These are phyloP conservation scores for Amblyteles armatorius DNA, from an alignment of 2,888 invertebrate genomes.

Conservation along the genomic window DNA sequence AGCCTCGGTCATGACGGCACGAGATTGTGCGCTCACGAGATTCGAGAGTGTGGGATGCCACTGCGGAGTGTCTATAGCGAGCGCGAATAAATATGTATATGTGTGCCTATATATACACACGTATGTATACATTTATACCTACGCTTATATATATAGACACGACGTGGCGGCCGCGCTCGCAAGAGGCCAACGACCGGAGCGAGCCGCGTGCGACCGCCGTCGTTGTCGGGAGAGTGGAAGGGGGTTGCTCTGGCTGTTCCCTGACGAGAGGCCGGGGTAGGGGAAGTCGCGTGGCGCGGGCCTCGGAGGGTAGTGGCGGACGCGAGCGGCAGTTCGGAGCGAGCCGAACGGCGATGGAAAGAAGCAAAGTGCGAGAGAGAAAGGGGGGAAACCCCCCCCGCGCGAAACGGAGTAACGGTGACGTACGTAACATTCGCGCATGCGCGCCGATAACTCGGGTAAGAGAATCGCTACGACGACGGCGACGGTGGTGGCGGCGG, in stretches of 20 bases:
- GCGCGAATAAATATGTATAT: constrained; percentile 4
- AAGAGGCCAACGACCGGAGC: constrained; percentile 84
- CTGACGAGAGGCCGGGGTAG: constrained; percentile 59
- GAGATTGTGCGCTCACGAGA: constrained; percentile 68
- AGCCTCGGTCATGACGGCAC: constrained; percentile 73
- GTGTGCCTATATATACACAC: constrained; percentile 4
- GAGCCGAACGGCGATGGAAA: constrained; percentile 44
- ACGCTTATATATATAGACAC: constrained; percentile 48
- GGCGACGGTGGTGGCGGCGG: constrained; percentile 57
- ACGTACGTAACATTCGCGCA: constrained; percentile 80
- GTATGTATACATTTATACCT: constrained; percentile 28
- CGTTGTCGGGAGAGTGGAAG: constrained; percentile 58
- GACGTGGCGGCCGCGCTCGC: constrained; percentile 66
- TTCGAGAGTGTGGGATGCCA: constrained; percentile 76
- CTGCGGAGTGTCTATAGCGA: constrained; percentile 34
- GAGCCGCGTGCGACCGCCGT: constrained; percentile 78
- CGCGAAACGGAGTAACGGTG: constrained; percentile 83
- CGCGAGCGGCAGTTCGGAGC: constrained; percentile 35
- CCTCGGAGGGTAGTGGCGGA: constrained; percentile 58
- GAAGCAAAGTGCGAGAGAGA: constrained; percentile 60
- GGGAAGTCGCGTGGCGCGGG: constrained; percentile 72
- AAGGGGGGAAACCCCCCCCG: constrained; percentile 44
- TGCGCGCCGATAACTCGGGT: constrained; percentile 60
- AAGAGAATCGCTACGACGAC: constrained; percentile 50
- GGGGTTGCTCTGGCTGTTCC: constrained; percentile 47